Conservation (phyloP, 2,888 invertebrate species). For the Acanthococcus lagerstroemiae region DNA sequence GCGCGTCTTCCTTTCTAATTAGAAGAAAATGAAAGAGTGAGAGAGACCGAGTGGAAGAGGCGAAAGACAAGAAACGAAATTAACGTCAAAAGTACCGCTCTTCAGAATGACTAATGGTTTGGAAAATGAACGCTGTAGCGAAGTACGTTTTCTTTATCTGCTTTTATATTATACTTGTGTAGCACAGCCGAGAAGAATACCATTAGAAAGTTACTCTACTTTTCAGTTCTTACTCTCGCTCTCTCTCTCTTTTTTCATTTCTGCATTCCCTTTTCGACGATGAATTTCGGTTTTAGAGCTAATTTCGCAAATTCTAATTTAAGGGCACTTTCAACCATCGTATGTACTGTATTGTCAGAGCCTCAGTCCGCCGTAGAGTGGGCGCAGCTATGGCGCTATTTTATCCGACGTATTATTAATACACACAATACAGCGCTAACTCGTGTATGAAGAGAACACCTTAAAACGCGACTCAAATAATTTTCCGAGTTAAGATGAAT, state of each 20-base stretch:
- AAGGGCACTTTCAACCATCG: too few relatives aligned
- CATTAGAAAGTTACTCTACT: constrained; percentile 11
- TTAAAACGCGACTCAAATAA: too few relatives aligned
- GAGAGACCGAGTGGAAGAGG: background rate
- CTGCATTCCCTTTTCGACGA: background rate
- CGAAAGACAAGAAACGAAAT: constrained; percentile 31
- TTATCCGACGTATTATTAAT: too few relatives aligned
- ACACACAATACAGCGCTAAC: too few relatives aligned
- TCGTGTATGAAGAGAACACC: too few relatives aligned
- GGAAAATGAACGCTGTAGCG: constrained; percentile 29
- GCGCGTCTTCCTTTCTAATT: constrained; percentile 23
- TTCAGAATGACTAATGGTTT: constrained; percentile 32
- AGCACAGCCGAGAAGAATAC: background rate
- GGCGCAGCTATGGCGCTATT: too few relatives aligned
- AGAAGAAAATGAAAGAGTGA: constrained; percentile 22
- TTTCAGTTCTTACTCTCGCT: background rate
- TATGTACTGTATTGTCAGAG: too few relatives aligned
- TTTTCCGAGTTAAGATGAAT: too few relatives aligned
- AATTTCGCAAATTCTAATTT: constrained; percentile 1
- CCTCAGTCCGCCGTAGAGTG: too few relatives aligned
- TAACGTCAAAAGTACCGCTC: constrained; percentile 31
- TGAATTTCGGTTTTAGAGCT: background rate
- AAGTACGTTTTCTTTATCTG: constrained; percentile 4
- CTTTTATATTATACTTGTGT: constrained; percentile 2
- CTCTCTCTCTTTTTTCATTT: background rate